Evolutionary conservation across 2,888 invertebrate genomes (phyloP), one percentile per base, ranked within the genome.

Genomic region (Andricus curvator): DNA sequence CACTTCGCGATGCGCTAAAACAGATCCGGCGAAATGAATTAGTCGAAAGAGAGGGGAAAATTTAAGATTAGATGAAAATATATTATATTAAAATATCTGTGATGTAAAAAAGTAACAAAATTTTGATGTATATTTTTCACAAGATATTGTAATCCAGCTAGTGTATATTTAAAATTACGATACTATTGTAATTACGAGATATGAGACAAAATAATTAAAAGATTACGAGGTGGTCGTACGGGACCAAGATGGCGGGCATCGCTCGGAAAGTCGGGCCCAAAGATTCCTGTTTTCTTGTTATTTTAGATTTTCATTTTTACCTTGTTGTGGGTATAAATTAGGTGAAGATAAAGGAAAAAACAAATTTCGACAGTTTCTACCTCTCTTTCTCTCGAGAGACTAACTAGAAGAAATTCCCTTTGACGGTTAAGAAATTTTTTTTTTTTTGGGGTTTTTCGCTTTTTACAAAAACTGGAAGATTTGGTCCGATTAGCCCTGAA

Each of bases 111-210:
- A 92, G 90, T 92, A 92, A 92, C 92, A 92, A 92, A 92, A 92
- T 92, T 92, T 92, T 91, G 91, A 92, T 92, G 92, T 92, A 92
- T 92, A 92, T 92, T 92, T 92, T 92, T 92, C 92, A 92, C 92
- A 92, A 92, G 89, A 91, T 91, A 91, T 92, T 90, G 90, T 92
- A 92, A 92, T 87, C 89, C 92, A 91, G 90, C 91, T 92, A 92
- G 91, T 91, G 89, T 92, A 92, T 92, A 91, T 91, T 89, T 91
- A 91, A 92, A 91, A 90, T 89, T 91, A 92, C 90, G 88, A 88
- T 90, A 91, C 87, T 91, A 90, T 87, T 88, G 88, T 91, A 90
- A 90, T 89, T 88, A 86, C 79, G 81, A 80, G 83, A 84, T 83
- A 68, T 85, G 86, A 81, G 83, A 85, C 81, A 86, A 86, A 87